phyloP scores from a whole-genome alignment of 2,797 vertebrate genomes.

The Menidia menidia region DNA sequence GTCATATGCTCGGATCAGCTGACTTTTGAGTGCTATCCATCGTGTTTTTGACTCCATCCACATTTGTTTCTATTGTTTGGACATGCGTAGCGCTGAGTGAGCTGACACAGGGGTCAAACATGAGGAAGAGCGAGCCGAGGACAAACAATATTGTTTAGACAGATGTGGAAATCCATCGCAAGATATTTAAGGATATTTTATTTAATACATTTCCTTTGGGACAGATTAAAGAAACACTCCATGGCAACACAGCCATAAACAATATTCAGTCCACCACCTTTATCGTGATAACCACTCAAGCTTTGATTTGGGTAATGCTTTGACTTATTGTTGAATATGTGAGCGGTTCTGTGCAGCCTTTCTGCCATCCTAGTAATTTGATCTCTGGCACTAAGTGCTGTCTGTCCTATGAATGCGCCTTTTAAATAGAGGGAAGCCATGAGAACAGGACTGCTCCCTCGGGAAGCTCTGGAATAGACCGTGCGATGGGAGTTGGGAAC shows the following conservation, averaged over 20 bases:
- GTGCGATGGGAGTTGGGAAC: conserved; percentile 49
- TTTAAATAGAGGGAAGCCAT: conserved; percentile 65
- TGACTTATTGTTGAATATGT: conserved; percentile 35
- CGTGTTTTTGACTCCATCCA: conserved; percentile 55
- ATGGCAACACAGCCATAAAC: conserved; percentile 32
- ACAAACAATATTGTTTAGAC: conserved; percentile 38
- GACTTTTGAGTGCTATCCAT: conserved; percentile 25
- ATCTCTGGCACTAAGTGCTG: conserved; percentile 56
- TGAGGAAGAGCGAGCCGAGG: conserved; percentile 11
- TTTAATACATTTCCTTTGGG: conserved; percentile 21
- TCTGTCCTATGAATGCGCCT: conserved; percentile 48
- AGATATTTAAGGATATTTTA: conserved; percentile 19
- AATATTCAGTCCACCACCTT: conserved; percentile 6
- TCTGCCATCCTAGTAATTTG: conserved; percentile 50
- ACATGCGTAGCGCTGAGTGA: conserved; percentile 6
- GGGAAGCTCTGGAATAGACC: conserved; percentile 71
- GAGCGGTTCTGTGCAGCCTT: conserved; percentile 28
- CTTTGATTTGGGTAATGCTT: conserved; percentile 11
- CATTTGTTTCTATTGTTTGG: conserved; percentile 47
- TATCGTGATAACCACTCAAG: conserved; percentile 9
- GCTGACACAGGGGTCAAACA: conserved; percentile 12
- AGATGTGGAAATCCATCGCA: conserved; percentile 27
- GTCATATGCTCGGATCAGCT: conserved; percentile 25
- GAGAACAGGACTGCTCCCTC: conserved; percentile 60
- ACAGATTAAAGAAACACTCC: conserved; percentile 25